These are phyloP conservation scores for Actenoides hombroni DNA, from an alignment of 2,113 vertebrate genomes.

Conservation along the genomic window DNA sequence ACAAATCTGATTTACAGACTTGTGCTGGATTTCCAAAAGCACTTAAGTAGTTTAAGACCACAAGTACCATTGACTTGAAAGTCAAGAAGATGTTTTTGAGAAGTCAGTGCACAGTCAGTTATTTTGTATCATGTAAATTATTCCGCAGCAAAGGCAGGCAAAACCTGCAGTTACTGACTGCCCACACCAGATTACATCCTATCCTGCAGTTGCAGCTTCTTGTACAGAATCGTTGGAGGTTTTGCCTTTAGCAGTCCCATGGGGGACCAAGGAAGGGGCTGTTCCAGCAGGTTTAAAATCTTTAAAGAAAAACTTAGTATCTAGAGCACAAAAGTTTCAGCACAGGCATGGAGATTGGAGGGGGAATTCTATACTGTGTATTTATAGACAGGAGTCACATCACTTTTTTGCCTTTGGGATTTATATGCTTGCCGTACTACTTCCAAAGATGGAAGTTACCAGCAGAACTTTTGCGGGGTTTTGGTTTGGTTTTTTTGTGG, in stretches of 20 bases:
- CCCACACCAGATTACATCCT: not conserved
- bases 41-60: not conserved
- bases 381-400: not conserved
- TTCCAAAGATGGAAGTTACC: not conserved
- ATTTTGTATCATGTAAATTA: not conserved
- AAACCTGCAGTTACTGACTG: not conserved
- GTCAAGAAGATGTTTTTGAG: not conserved
- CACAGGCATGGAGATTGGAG: not conserved
- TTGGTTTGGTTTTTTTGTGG: too few relatives aligned
- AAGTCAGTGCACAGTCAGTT: not conserved
- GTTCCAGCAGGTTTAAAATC: not conserved
- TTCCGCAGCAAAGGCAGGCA: not conserved
- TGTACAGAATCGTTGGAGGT: not conserved
- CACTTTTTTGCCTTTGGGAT: not conserved
- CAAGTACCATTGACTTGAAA: not conserved
- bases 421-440: not conserved
- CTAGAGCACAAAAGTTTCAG: not conserved
- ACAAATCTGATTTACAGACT: constrained; percentile 42
- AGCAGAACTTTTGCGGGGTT: not conserved
- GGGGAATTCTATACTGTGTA: not conserved
- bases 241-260: fast-evolving
- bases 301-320: not conserved
- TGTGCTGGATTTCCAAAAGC: not conserved
- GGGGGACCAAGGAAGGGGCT: not conserved
- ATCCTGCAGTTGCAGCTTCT: not conserved